Evolutionary conservation across 1,140 invertebrate species (phyloP).

Genomic region (Magallana ariakensis): DNA sequence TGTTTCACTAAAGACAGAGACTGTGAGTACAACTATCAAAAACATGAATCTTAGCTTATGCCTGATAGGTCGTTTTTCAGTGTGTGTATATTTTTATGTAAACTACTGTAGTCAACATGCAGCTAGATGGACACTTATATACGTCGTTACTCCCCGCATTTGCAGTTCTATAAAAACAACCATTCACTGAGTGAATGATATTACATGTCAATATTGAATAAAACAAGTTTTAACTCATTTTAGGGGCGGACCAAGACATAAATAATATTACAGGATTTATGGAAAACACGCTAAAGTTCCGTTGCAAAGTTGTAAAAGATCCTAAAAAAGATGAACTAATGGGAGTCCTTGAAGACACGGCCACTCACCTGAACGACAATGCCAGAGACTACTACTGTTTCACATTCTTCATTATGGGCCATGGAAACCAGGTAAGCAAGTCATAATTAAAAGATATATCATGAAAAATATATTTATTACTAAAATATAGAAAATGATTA

Average conservation of each 20-base stretch:
- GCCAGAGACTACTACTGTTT: constrained; percentile 26
- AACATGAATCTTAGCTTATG: background rate
- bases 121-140: no score
- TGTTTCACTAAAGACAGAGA: constrained; percentile 39
- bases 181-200: no score
- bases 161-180: no score
- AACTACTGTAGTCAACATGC: no score
- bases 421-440: background rate
- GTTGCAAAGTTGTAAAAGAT: background rate
- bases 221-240: no score
- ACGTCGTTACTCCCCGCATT: no score
- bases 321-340: constrained; percentile 26
- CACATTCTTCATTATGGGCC: constrained; percentile 32
- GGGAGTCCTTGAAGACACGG: background rate
- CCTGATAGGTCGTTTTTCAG: no score
- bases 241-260: constrained; percentile 35
- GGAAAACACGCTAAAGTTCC: constrained; percentile 11
- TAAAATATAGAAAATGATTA: background rate
- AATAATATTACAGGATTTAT: constrained; percentile 23
- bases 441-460: background rate
- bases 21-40: constrained; percentile 12
- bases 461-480: background rate
- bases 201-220: no score
- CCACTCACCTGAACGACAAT: constrained; percentile 1
- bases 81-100: no score